A percentile compares a stretch with the other conserved stretches of the same genome.
These are phyloP conservation scores for Coryphaenoides rupestris DNA, from an alignment of 2,113 vertebrate species.

Conservation along the genomic window DNA sequence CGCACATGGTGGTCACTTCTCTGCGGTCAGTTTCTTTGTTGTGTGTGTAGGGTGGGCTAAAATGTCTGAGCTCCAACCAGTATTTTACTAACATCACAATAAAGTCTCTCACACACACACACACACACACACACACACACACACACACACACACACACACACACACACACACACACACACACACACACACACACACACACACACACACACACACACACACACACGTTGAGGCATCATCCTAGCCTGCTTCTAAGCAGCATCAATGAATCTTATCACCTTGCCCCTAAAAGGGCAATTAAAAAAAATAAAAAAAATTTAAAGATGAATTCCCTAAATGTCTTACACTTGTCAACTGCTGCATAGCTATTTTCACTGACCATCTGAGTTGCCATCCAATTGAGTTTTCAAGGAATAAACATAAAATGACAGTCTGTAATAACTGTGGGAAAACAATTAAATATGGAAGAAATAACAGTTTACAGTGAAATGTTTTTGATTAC, in stretches of 20 bases:
- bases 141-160: too few relatives aligned
- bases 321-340: conserved; percentile 4
- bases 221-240: too few relatives aligned
- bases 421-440: conserved; percentile 17
- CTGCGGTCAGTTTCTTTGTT: too few relatives aligned
- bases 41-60: not conserved
- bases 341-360: conserved; percentile 2
- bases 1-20: not conserved
- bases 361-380: conserved; percentile 10
- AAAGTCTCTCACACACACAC: too few relatives aligned
- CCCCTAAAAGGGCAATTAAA: not conserved
- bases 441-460: conserved; percentile 29
- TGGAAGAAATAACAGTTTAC: conserved; percentile 23
- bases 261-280: not conserved
- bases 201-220: too few relatives aligned
- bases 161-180: too few relatives aligned
- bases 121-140: too few relatives aligned
- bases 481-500: conserved; percentile 44
- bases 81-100: too few relatives aligned
- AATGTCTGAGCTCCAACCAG: too few relatives aligned
- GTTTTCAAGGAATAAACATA: conserved; percentile 26
- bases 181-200: too few relatives aligned
- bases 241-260: conserved; percentile 9
- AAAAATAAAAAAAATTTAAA: not conserved
- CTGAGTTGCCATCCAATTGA: conserved; percentile 1